Percentiles rank a stretch among this genome's conserved stretches.
phyloP scores from a whole-genome alignment of 2,797 vertebrate genomes.

The Pipistrellus kuhlii region DNA sequence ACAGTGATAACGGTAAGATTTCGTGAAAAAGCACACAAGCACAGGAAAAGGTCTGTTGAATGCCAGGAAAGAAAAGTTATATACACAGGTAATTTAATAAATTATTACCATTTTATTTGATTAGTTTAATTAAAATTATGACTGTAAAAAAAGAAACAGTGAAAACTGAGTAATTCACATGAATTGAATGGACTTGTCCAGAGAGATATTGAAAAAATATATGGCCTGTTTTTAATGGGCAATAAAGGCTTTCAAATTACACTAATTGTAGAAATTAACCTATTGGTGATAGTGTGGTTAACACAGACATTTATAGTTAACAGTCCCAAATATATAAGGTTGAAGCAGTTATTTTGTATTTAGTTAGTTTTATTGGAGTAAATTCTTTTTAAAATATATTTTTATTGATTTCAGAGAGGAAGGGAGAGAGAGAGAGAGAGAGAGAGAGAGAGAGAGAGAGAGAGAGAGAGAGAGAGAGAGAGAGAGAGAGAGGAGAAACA shows the following conservation, averaged over 20 bases:
- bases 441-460: background rate
- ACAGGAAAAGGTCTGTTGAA: constrained; percentile 89
- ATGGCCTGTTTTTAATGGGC: background rate
- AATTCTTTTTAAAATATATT: background rate
- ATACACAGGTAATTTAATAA: constrained; percentile 91
- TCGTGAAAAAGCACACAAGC: constrained; percentile 87
- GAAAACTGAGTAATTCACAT: constrained; percentile 30
- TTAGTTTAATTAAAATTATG: constrained; percentile 47
- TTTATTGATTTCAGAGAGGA: no score
- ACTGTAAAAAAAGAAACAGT: background rate
- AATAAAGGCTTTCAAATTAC: background rate
- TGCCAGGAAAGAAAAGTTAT: constrained; percentile 86
- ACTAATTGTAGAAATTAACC: background rate
- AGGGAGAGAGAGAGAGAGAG: no score
- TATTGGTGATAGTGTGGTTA: background rate
- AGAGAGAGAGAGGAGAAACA: background rate
- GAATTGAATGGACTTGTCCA: background rate
- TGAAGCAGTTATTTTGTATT: constrained; percentile 38
- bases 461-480: no score
- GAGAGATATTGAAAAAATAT: background rate
- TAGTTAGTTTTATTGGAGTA: background rate
- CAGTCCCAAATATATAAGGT: background rate
- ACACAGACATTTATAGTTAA: background rate
- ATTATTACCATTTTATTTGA: background rate
- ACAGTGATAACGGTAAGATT: constrained; percentile 92